A percentile compares a stretch with the other conserved stretches of the same genome.
Conservation (phyloP, 1,140 invertebrate species). For the Lasaia peninsularis region DNA sequence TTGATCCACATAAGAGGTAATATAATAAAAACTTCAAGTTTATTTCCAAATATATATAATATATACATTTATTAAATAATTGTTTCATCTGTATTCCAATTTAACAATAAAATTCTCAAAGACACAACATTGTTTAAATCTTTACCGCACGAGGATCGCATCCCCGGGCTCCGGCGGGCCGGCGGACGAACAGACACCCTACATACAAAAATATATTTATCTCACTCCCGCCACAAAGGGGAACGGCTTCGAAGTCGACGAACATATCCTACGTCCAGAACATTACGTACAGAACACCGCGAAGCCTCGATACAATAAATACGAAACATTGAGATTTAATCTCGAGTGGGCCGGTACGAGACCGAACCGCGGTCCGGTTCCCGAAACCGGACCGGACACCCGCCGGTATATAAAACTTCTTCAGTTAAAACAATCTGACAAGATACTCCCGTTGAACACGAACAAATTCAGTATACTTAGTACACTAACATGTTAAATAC, state of each 20-base stretch:
- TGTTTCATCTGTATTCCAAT: conserved; percentile 74
- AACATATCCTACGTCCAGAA: background rate
- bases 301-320: conserved; percentile 2
- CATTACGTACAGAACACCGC: background rate
- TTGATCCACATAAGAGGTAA: too few species aligned
- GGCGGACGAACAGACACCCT: conserved; percentile 33
- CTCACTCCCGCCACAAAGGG: conserved; percentile 8
- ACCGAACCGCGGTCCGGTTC: background rate
- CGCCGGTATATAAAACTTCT: background rate
- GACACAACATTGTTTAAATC: conserved; percentile 72
- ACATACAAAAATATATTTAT: conserved; percentile 50
- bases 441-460: conserved; percentile 8
- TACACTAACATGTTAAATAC: conserved; percentile 10
- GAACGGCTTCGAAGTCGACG: background rate
- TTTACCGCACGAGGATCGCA: conserved; percentile 61
- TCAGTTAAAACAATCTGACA: background rate
- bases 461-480: conserved; percentile 6
- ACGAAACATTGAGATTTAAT: conserved; percentile 12
- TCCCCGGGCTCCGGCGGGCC: conserved; percentile 24
- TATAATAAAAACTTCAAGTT: conserved; percentile 47
- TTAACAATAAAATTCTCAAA: conserved; percentile 76
- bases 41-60: conserved; percentile 75
- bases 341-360: background rate
- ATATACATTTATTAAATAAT: conserved; percentile 76
- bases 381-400: background rate